Conservation (phyloP, 2,797 vertebrate species). For the Amblyopsis hoosieri region DNA sequence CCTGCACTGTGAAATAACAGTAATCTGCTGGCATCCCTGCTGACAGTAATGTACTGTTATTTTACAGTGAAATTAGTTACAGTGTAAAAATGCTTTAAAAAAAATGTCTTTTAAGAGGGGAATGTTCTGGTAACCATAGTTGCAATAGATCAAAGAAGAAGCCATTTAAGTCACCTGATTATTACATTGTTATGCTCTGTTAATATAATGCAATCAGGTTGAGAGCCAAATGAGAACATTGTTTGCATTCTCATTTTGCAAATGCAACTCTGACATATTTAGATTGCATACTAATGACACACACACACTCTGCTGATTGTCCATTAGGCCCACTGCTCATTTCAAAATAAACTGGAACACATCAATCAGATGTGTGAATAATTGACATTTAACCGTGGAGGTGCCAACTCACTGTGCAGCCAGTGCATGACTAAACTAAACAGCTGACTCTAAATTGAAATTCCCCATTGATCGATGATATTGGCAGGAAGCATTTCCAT, state of each 20-base stretch:
- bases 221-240: conserved; percentile 32
- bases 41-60: too few species aligned
- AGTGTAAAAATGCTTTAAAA: neutral
- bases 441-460: conserved; percentile 21
- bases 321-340: conserved; percentile 45
- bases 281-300: conserved; percentile 38
- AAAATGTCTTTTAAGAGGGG: neutral
- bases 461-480: conserved; percentile 1
- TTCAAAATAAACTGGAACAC: conserved; percentile 31
- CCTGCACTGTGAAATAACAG: too few species aligned
- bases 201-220: conserved; percentile 40
- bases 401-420: conserved; percentile 15
- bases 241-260: conserved; percentile 35
- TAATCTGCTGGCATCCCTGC: too few species aligned
- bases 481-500: conserved; percentile 29
- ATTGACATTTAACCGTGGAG: conserved; percentile 25
- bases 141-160: neutral
- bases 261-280: conserved; percentile 39
- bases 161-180: conserved; percentile 10
- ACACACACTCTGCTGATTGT: conserved; percentile 47
- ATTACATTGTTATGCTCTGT: conserved; percentile 22
- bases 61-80: too few species aligned
- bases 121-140: neutral
- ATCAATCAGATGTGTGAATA: conserved; percentile 40
- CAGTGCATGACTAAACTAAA: conserved; percentile 19